Evolutionary conservation across 2,888 invertebrate genomes (phyloP).

Genomic region (Thereva nobilitata): DNA sequence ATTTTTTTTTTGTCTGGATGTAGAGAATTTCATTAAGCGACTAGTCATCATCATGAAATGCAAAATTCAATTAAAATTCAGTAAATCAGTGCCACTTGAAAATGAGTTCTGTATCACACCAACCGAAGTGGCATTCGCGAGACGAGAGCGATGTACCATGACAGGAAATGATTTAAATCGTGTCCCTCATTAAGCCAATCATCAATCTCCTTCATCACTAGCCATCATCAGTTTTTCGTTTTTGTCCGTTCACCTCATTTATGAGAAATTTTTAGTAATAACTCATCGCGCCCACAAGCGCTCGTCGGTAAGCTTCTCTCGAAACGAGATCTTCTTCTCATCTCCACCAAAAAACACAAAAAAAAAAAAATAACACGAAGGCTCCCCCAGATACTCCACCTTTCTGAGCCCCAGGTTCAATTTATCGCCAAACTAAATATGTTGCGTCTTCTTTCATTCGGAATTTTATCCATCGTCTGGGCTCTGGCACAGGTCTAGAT

Average conservation of each 20-base stretch:
- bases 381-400: no score
- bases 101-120: conserved; percentile 32
- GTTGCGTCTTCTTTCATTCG: no score
- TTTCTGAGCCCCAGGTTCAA: no score
- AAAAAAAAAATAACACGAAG: conserved; percentile 19
- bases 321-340: conserved; percentile 16
- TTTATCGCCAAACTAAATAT: no score
- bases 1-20: background rate
- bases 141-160: conserved; percentile 25
- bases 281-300: conserved; percentile 29
- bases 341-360: conserved; percentile 4
- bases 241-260: conserved; percentile 24
- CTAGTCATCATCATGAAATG: conserved; percentile 23
- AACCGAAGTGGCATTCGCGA: background rate
- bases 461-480: no score
- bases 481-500: background rate
- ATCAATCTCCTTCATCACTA: conserved; percentile 36
- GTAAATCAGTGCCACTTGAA: conserved; percentile 35
- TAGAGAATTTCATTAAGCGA: conserved; percentile 13
- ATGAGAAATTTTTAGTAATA: conserved; percentile 30
- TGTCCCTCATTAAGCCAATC: conserved; percentile 34
- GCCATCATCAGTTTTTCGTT: conserved; percentile 22
- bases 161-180: conserved; percentile 37
- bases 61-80: conserved; percentile 35
- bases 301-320: conserved; percentile 6